Evolutionary conservation across 37 sponge, comb jelly and placozoan genomes (phyloP).

Genomic region (Crambe crambe): DNA sequence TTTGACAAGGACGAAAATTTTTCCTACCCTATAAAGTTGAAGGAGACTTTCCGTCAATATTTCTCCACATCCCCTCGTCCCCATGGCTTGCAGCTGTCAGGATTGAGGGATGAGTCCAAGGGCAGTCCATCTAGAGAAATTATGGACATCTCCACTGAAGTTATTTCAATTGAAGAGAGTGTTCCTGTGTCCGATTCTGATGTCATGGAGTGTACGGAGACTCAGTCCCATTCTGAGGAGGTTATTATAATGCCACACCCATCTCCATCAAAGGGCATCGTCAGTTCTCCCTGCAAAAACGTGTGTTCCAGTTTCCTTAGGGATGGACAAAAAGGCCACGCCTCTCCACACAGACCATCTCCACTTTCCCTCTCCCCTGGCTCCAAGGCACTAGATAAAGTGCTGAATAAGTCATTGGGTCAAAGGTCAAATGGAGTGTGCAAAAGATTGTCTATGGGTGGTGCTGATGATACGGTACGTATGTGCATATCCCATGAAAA

Average conservation of each 20-base stretch:
- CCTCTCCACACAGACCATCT: not conserved
- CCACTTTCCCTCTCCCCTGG: not conserved
- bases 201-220: not conserved
- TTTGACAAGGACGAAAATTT: slow-evolving; percentile 4
- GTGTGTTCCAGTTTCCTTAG: not conserved
- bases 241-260: not conserved
- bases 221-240: not conserved
- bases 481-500: not conserved
- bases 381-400: not conserved
- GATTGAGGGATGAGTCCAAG: not conserved
- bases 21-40: slow-evolving; percentile 3
- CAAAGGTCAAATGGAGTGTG: not conserved
- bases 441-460: not conserved
- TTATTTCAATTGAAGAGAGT: not conserved
- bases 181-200: not conserved
- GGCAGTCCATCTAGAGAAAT: not conserved
- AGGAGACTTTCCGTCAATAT: not conserved
- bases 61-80: not conserved
- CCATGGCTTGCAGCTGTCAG: not conserved
- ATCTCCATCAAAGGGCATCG: not conserved
- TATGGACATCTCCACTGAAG: not conserved
- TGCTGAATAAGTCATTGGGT: not conserved
- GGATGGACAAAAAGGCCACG: no score
- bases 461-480: not conserved
- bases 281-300: not conserved